These are phyloP conservation scores for Automeris io DNA, from an alignment of 2,888 invertebrate genomes.

Conservation along the genomic window DNA sequence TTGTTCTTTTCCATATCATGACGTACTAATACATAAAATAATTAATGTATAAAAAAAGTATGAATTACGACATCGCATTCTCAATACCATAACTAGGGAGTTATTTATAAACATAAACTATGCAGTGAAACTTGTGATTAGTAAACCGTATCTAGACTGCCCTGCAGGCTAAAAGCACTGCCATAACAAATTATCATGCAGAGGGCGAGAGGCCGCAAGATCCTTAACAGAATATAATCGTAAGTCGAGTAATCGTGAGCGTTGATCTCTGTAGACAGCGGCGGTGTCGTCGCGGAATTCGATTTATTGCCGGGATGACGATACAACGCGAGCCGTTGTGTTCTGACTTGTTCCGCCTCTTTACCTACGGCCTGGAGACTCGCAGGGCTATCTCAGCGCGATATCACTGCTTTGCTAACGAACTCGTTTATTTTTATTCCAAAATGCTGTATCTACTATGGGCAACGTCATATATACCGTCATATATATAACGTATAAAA, in stretches of 20 bases:
- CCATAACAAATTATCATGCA: conserved; percentile 32
- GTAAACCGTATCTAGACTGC: conserved; percentile 7
- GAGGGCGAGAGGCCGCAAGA: conserved; percentile 23
- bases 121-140: neutral
- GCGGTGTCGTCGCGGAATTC: conserved; percentile 61
- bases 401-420: conserved; percentile 49
- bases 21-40: no score
- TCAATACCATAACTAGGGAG: no score
- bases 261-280: conserved; percentile 50
- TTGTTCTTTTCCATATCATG: no score
- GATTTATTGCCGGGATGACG: conserved; percentile 49
- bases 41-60: no score
- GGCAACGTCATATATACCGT: no score
- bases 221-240: conserved; percentile 43
- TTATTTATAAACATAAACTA: conserved; percentile 2
- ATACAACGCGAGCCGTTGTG: conserved; percentile 59
- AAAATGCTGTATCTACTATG: conserved; percentile 39
- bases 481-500: no score
- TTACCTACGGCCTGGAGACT: conserved; percentile 25
- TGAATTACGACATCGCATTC: no score
- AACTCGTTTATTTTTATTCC: conserved; percentile 41
- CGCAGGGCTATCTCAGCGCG: conserved; percentile 55
- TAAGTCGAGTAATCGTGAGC: conserved; percentile 47
- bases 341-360: conserved; percentile 44
- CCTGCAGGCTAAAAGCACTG: conserved; percentile 15